phyloP scores from a whole-genome alignment of 2,888 invertebrate genomes.

The Stenodema calcarata region DNA sequence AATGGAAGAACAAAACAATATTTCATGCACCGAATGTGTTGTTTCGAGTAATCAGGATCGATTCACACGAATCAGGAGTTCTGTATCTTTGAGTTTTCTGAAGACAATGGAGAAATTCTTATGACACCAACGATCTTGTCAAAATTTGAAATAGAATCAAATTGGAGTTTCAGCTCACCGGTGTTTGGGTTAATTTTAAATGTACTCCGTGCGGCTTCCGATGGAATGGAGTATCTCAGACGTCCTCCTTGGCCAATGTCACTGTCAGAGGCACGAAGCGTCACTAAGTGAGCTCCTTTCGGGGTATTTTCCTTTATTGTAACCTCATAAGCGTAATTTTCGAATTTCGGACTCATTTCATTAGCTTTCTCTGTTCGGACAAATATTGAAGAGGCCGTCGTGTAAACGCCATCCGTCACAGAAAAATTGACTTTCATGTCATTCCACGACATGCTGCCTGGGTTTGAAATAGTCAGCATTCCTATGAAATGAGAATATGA shows the following conservation, averaged over 20 bases:
- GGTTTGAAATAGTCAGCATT: conserved; percentile 12
- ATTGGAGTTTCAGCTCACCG: not conserved
- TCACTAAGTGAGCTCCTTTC: conserved; percentile 76
- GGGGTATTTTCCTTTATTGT: conserved; percentile 82
- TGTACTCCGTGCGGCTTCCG: conserved; percentile 68
- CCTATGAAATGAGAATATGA: not conserved
- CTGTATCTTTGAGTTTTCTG: too few species aligned
- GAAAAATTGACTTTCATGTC: conserved; percentile 73
- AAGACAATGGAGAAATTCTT: too few species aligned
- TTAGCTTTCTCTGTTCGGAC: conserved; percentile 81
- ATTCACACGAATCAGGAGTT: too few species aligned
- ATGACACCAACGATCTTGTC: not conserved
- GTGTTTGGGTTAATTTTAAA: conserved; percentile 26
- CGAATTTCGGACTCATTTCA: conserved; percentile 78
- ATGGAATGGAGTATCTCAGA: conserved; percentile 79
- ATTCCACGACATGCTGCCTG: conserved; percentile 3
- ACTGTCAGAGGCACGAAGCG: conserved; percentile 81
- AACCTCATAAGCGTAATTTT: conserved; percentile 78
- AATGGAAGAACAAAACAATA: too few species aligned
- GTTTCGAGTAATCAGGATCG: too few species aligned
- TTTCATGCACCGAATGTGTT: too few species aligned
- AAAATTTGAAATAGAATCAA: not conserved
- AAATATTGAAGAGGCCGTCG: conserved; percentile 82
- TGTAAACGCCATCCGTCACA: conserved; percentile 94
- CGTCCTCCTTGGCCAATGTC: conserved; percentile 61